Base-by-base conservation (phyloP, 2,113 vertebrate species). In the Otis tarda region DNA sequence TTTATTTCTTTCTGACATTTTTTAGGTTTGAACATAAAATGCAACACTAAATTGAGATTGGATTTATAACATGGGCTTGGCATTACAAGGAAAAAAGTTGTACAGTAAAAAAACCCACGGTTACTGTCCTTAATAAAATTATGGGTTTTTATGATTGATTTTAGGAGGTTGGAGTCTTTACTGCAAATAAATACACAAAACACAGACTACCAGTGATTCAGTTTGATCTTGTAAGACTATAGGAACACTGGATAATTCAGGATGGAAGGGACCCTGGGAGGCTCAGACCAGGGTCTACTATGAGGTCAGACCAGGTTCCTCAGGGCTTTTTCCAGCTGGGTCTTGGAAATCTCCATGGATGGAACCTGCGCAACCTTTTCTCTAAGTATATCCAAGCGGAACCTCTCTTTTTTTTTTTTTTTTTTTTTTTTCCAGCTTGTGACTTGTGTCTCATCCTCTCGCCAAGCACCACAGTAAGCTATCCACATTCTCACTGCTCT, bases 1-100 rank as follows among this genome's bases (percentile, higher is more conserved):
- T 94, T 92, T 70, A 83, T 90, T 96, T 86, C 79, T 80, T 92
- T 95, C 64, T 70, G 79, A 86, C 33, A 45, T 67, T 90, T 94
- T 94, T 82, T 90, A 57, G 77, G 33, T 90, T 87, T 93, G 60
- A 89, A 57, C 52, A 78, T 84, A 90, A 94, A 86, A 86, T 53
- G 30, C 24, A 80, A 17, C 23, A 60, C 59, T 63, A 53, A 78
- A 80, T 10, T 77, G 78, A 74, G 33, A 39, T 5, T 87, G 87
- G 35, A 76, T 82, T 91, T 78, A 39, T 78, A 79, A 76, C 20
- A 49, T 2, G 4, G 61, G 49, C 33, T 25, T 89, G 89, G 47
- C 23, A 22, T 39, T 83, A 10, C 19, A 60, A 57, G 52, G 49
- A 53, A 49, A 82, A 71, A 74, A 25, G 9, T 68, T 68, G 10